Conservation (phyloP, 2,797 vertebrate species). For the Catostomus latipinnis region DNA sequence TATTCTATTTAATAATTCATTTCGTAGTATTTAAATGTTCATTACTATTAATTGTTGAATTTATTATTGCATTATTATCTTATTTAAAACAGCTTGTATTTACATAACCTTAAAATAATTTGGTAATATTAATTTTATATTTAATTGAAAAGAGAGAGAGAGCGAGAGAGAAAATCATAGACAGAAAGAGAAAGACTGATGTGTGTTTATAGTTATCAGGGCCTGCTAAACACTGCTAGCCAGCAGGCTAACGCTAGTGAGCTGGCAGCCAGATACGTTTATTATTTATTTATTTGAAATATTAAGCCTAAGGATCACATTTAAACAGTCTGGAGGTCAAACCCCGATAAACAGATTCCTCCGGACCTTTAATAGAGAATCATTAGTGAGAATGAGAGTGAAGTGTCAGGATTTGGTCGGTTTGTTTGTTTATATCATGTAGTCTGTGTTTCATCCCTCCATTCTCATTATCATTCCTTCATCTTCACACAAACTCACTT, state of each 20-base stretch:
- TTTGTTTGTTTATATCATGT: slow-evolving; percentile 41
- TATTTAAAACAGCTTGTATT: no score
- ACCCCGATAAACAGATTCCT: background rate
- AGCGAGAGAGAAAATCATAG: background rate
- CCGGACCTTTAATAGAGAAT: background rate
- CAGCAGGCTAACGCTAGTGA: slow-evolving; percentile 17
- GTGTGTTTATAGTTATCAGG: background rate
- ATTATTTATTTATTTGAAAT: slow-evolving; percentile 2
- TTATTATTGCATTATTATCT: no score
- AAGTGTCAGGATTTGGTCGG: slow-evolving; percentile 35
- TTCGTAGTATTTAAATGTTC: no score
- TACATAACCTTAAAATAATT: no score
- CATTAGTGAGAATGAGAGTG: background rate
- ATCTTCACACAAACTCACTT: slow-evolving; percentile 73
- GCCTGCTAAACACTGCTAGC: slow-evolving; percentile 47
- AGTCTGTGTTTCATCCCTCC: slow-evolving; percentile 55
- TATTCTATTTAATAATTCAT: no score
- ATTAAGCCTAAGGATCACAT: background rate
- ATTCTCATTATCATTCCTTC: slow-evolving; percentile 39
- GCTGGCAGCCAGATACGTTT: background rate
- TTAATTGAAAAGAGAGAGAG: no score
- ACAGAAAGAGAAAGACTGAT: background rate
- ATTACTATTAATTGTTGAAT: no score
- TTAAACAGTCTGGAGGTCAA: background rate
- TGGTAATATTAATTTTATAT: no score